These are phyloP conservation scores for Hozukius guyotensis DNA, from an alignment of 2,797 vertebrate genomes.

Conservation along the genomic window DNA sequence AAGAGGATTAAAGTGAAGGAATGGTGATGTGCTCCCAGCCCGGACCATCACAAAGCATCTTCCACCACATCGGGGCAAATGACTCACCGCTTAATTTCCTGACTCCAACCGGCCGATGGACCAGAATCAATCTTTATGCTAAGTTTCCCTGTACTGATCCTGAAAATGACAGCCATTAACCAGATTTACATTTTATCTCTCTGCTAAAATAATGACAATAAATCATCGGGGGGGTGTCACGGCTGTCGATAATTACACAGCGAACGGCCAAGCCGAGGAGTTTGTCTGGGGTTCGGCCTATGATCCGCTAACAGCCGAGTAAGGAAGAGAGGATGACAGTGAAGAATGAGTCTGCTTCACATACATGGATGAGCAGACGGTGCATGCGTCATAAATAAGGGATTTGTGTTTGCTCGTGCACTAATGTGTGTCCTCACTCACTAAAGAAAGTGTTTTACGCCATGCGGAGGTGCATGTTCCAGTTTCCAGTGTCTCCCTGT, in stretches of 20 bases:
- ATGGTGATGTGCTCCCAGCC: constrained; percentile 16
- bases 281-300: constrained; percentile 48
- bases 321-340: constrained; percentile 65
- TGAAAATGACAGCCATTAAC: constrained; percentile 83
- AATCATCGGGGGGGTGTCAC: constrained; percentile 76
- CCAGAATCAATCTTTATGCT: constrained; percentile 82
- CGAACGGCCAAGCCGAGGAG: constrained; percentile 58
- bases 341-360: constrained; percentile 77
- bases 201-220: constrained; percentile 81
- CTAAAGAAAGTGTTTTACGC: background rate
- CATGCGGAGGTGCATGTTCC: background rate
- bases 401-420: constrained; percentile 10
- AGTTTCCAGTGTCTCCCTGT: background rate
- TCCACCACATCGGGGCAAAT: constrained; percentile 44
- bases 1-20: constrained; percentile 18
- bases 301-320: constrained; percentile 43
- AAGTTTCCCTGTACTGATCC: constrained; percentile 69
- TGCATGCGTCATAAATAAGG: constrained; percentile 51
- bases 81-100: constrained; percentile 74
- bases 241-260: constrained; percentile 78
- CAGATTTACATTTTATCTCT: constrained; percentile 85
- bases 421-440: constrained; percentile 8
- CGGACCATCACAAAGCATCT: constrained; percentile 13
- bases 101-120: constrained; percentile 63
- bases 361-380: constrained; percentile 57